These are phyloP conservation scores for Passer montanus DNA, from an alignment of 2,113 vertebrate species.

Conservation along the genomic window DNA sequence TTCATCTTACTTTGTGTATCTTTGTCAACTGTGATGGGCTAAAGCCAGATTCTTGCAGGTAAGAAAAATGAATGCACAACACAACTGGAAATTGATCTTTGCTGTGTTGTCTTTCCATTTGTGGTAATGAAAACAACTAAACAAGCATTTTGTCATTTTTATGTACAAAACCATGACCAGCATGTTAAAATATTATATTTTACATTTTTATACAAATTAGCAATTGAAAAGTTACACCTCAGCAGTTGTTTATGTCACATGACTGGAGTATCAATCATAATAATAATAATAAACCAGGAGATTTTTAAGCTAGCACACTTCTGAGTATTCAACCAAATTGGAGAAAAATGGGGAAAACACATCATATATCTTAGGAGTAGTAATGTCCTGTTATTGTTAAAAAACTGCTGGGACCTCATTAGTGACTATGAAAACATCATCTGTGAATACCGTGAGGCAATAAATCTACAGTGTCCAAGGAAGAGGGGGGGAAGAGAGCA, in stretches of 20 bases:
- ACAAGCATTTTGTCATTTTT: background rate
- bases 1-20: background rate
- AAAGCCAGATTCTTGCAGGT: background rate
- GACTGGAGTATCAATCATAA: slow-evolving; percentile 61
- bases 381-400: slow-evolving; percentile 83
- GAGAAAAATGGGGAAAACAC: slow-evolving; percentile 78
- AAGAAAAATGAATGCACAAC: background rate
- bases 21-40: background rate
- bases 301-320: slow-evolving; percentile 66
- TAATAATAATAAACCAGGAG: slow-evolving; percentile 63
- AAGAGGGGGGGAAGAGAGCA: slow-evolving; percentile 47
- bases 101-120: background rate
- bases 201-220: slow-evolving; percentile 39
- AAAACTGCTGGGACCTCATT: slow-evolving; percentile 86
- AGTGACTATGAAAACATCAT: slow-evolving; percentile 82
- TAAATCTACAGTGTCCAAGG: slow-evolving; percentile 75
- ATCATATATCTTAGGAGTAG: slow-evolving; percentile 77
- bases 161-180: background rate
- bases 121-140: background rate
- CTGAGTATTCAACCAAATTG: slow-evolving; percentile 71
- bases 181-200: background rate
- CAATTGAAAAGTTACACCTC: slow-evolving; percentile 32
- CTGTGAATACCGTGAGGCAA: slow-evolving; percentile 73
- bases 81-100: background rate
- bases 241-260: slow-evolving; percentile 29